These are phyloP conservation scores for Plectrocnemia conspersa DNA, from an alignment of 1,140 invertebrate species.

Conservation along the genomic window DNA sequence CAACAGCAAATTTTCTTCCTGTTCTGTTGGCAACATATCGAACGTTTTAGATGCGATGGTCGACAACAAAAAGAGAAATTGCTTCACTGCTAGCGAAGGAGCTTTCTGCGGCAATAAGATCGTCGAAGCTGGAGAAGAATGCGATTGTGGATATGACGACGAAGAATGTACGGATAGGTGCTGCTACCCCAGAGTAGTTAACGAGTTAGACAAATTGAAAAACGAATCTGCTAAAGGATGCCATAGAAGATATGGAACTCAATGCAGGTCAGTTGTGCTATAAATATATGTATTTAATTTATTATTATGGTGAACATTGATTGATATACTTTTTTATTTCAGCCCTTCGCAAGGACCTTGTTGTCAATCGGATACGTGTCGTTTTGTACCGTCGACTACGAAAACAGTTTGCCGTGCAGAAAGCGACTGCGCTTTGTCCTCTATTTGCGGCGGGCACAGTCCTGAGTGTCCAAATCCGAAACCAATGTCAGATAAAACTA, in stretches of 20 bases:
- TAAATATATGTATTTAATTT: constrained; percentile 10
- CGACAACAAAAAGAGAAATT: constrained; percentile 91
- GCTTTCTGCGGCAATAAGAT: constrained; percentile 99
- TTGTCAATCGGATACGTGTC: constrained; percentile 76
- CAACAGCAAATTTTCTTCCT: constrained; percentile 91
- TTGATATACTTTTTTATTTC: constrained; percentile 38
- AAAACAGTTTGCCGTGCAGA: constrained; percentile 74
- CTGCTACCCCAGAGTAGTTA: constrained; percentile 83
- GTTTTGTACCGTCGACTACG: constrained; percentile 64
- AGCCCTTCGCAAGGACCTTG: constrained; percentile 97
- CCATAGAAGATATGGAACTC: constrained; percentile 66
- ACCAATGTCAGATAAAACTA: constrained; percentile 73
- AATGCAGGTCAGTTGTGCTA: constrained; percentile 64
- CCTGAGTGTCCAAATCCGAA: constrained; percentile 80
- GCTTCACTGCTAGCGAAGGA: constrained; percentile 84
- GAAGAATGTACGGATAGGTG: constrained; percentile 90
- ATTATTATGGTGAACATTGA: constrained; percentile 6
- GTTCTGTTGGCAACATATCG: constrained; percentile 93
- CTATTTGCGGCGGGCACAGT: constrained; percentile 79
- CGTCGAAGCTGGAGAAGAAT: constrained; percentile 95
- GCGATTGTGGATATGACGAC: constrained; percentile 96
- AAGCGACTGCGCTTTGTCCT: constrained; percentile 82
- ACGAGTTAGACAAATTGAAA: constrained; percentile 60
- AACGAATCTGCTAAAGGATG: constrained; percentile 78
- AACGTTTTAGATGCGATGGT: constrained; percentile 87